A percentile compares a stretch with the other conserved stretches of the same genome.
Evolutionary conservation across 1,140 invertebrate genomes (phyloP).

Genomic region (Anoplophora glabripennis): DNA sequence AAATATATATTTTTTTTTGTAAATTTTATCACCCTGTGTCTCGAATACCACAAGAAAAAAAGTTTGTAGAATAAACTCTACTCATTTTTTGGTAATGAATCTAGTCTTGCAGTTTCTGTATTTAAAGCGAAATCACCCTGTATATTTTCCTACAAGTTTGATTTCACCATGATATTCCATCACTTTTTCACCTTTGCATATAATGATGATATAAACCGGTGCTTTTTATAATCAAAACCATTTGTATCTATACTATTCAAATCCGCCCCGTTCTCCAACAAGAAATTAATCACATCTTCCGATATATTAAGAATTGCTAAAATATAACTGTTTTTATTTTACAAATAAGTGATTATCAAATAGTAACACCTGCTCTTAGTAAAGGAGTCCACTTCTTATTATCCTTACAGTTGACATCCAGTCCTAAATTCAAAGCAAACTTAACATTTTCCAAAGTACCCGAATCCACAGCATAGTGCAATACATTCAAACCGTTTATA

Average conservation of each 20-base stretch:
- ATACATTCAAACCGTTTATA: conserved; percentile 42
- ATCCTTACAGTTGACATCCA: conserved; percentile 49
- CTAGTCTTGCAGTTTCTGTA: too few relatives aligned
- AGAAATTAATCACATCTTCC: conserved; percentile 31
- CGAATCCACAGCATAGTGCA: conserved; percentile 56
- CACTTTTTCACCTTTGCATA: too few relatives aligned
- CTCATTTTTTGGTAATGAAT: too few relatives aligned
- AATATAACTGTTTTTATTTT: conserved; percentile 12
- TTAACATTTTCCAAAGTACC: conserved; percentile 46
- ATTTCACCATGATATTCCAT: too few relatives aligned
- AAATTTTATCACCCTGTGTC: too few relatives aligned
- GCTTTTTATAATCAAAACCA: conserved; percentile 35
- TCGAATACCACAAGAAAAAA: too few relatives aligned
- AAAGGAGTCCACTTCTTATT: conserved; percentile 55
- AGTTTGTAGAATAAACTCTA: too few relatives aligned
- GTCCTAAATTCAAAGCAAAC: conserved; percentile 47
- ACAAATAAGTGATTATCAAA: background rate
- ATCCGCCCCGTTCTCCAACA: conserved; percentile 39
- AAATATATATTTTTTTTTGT: too few relatives aligned
- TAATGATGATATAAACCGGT: background rate
- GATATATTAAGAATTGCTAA: conserved; percentile 34
- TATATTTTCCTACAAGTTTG: too few relatives aligned
- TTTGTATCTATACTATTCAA: conserved; percentile 31
- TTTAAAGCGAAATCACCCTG: too few relatives aligned
- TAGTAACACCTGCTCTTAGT: conserved; percentile 49